Evolutionary conservation across 2,797 vertebrate genomes (phyloP).

Genomic region (Tenualosa thibaudeaui): DNA sequence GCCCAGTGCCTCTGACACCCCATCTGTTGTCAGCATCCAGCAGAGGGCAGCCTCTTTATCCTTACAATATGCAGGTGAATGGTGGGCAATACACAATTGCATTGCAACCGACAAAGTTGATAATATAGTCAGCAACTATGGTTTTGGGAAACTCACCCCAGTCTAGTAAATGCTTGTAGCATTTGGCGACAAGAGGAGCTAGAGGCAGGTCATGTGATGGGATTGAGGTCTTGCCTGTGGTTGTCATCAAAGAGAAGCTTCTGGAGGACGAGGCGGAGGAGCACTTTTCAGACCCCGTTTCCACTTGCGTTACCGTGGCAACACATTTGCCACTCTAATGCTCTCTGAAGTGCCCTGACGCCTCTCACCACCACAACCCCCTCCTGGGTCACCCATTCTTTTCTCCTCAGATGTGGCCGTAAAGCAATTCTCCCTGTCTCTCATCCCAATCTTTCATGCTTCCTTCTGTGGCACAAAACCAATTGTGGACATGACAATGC

Average conservation of each 20-base stretch:
- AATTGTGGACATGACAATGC: conserved; percentile 11
- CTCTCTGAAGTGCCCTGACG: background rate
- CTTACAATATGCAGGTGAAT: background rate
- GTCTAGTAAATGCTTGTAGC: background rate
- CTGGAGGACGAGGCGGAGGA: background rate
- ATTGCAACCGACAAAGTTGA: background rate
- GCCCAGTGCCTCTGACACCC: background rate
- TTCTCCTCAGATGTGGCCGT: background rate
- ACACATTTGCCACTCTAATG: background rate
- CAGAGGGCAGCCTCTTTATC: background rate
- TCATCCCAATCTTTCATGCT: background rate
- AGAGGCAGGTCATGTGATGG: too few relatives aligned
- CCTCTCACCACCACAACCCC: background rate
- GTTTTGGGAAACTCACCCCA: background rate
- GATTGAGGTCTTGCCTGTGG: too few relatives aligned
- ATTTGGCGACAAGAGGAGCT: background rate
- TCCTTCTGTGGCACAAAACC: background rate
- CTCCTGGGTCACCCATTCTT: background rate
- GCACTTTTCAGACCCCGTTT: background rate
- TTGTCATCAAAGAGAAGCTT: background rate
- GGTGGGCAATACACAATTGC: background rate
- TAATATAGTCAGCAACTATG: too few relatives aligned
- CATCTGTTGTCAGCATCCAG: background rate
- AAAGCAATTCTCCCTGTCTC: background rate
- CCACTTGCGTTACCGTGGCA: background rate